Base-by-base conservation (phyloP, 2,113 vertebrate genomes). In the Bufo bufo region DNA sequence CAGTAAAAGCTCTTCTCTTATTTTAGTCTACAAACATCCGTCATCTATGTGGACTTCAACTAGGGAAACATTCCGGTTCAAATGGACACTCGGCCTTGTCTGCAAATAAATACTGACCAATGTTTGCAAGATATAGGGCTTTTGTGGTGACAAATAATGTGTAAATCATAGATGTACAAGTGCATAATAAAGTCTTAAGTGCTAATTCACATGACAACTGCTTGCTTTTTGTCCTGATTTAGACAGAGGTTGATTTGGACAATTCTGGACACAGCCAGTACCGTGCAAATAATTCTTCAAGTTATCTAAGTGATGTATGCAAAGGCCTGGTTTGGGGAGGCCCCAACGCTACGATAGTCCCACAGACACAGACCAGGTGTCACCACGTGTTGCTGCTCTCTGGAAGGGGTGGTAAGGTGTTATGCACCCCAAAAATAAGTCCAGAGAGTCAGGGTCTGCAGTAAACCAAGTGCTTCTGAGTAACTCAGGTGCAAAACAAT, bases 101-200 rank as follows among this genome's bases (percentile, higher is more conserved):
- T 69, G 65, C 54, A 77, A 54, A 75, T 77, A 77, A 4, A 43
- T 77, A 20, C 43, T 89, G 87, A 83, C 87, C 82, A 84, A 78
- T 77, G 71, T 88, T 84, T 83, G 79, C 82, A 58, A 69, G 63
- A 52, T 84, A 84, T 82, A 89, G 81, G 87, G 74, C 87, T 89
- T 84, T 84, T 88, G 71, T 83, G 80, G 72, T 84, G 72, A 84
- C 72, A 89, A 77, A 84, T 82, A 59, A 23, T 89, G 87, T 89
- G 77, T 78, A 77, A 77, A 69, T 78, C 49, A 77, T 89, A 69
- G 81, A 84, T 89, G 87, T 89, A 56, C 72, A 89, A 69, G 82
- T 84, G 87, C 82, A 84, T 77, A 89, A 89, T 89, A 89, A 89
- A 89, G 87, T 89, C 61, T 89, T 45, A 84, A 84, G 87, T 89